phyloP scores from a whole-genome alignment of 2,888 invertebrate species.

The Heliconius sara region DNA sequence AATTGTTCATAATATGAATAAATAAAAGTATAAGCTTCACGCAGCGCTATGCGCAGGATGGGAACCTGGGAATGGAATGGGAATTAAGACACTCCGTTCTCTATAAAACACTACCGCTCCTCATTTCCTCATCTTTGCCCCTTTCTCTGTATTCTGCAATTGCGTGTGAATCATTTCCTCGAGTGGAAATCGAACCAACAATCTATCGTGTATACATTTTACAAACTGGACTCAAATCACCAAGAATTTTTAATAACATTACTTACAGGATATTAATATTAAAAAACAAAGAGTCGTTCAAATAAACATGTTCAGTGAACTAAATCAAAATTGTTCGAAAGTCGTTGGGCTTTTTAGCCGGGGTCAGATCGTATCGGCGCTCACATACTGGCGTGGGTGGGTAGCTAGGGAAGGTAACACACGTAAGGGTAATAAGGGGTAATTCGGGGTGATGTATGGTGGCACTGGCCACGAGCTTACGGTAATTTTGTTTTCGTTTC shows the following conservation, averaged over 20 bases:
- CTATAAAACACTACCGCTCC: too few species aligned
- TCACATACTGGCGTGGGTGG: constrained; percentile 50
- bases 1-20: too few species aligned
- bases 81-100: too few species aligned
- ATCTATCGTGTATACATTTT: too few species aligned
- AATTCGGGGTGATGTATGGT: constrained; percentile 55
- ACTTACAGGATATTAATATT: constrained; percentile 9
- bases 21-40: too few species aligned
- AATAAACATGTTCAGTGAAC: constrained; percentile 32
- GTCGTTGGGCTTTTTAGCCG: constrained; percentile 52
- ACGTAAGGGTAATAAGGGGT: constrained; percentile 56
- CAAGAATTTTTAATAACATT: constrained; percentile 1
- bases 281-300: constrained; percentile 17
- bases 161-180: too few species aligned
- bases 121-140: too few species aligned
- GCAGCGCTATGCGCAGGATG: too few species aligned
- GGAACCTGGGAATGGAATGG: too few species aligned
- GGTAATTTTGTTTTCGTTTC: constrained; percentile 29
- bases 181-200: too few species aligned
- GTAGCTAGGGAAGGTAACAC: constrained; percentile 33
- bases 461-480: constrained; percentile 43
- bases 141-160: too few species aligned
- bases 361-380: constrained; percentile 56
- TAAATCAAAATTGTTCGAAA: constrained; percentile 47
- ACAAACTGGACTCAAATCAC: too few species aligned